phyloP scores from a whole-genome alignment of 2,113 vertebrate species.

The Megaceryle maxima region DNA sequence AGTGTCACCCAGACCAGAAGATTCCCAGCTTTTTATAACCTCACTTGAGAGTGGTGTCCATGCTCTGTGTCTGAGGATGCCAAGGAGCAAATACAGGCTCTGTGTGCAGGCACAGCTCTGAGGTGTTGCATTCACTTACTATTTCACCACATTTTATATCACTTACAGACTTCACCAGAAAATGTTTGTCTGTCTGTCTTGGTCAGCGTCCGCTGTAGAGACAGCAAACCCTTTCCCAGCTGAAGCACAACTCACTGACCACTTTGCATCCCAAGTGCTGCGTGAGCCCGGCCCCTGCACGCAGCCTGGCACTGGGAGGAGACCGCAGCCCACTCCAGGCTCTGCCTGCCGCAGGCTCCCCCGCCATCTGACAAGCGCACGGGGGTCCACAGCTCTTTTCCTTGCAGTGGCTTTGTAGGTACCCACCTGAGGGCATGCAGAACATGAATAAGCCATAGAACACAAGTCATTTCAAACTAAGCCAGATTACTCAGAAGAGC shows the following conservation, averaged over 20 bases:
- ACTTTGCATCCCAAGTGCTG: neutral
- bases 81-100: neutral
- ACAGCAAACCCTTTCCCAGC: neutral
- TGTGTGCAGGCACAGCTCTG: neutral
- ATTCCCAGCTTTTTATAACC: neutral
- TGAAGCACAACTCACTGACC: neutral
- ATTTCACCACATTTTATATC: neutral
- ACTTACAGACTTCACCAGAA: neutral
- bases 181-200: neutral
- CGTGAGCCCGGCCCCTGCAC: accelerated
- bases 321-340: neutral
- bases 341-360: neutral
- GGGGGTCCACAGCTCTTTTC: neutral
- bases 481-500: neutral
- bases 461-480: neutral
- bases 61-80: neutral
- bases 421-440: neutral
- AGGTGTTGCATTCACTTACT: neutral
- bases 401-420: neutral
- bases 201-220: neutral
- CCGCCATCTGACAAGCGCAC: accelerated
- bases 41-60: neutral
- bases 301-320: accelerated
- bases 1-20: neutral
- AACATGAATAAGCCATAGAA: neutral